A percentile compares a stretch with the other conserved stretches of the same genome.
Evolutionary conservation across 2,888 invertebrate genomes (phyloP).

Genomic region (Phytoseiulus persimilis): DNA sequence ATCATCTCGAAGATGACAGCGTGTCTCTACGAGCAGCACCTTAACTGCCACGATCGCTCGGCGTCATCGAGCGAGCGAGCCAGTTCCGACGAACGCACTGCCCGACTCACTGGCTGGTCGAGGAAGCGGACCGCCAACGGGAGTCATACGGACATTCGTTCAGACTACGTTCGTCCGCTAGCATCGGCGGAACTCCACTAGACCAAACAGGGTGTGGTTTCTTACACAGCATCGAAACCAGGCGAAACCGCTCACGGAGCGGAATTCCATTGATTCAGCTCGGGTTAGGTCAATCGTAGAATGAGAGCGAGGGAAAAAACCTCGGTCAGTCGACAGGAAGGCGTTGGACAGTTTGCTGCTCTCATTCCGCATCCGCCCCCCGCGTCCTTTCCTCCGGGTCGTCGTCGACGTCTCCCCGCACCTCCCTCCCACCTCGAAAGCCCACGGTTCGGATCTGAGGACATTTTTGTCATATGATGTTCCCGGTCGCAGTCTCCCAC

Average conservation of each 20-base stretch:
- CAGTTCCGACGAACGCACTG: neutral
- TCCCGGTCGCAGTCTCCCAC: neutral
- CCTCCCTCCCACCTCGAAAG: neutral
- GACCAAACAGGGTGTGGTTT: slow-evolving; percentile 5
- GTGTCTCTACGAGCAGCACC: neutral
- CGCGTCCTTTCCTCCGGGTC: neutral
- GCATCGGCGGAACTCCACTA: neutral
- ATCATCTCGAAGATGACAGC: neutral
- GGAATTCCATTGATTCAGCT: neutral
- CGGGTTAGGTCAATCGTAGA: neutral
- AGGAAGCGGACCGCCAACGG: neutral
- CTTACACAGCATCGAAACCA: neutral
- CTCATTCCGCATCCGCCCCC: neutral
- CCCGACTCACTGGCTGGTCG: neutral
- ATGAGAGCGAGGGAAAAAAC: neutral
- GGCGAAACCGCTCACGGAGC: neutral
- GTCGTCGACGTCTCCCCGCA: neutral
- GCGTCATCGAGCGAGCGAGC: neutral
- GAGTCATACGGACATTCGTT: neutral
- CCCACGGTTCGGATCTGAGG: neutral
- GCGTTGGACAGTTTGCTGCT: neutral
- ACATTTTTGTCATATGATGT: neutral
- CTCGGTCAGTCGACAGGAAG: neutral
- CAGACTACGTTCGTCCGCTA: neutral
- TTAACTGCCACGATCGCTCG: neutral